Evolutionary conservation across 2,888 invertebrate species (phyloP).

Genomic region (Chorisops tibialis): DNA sequence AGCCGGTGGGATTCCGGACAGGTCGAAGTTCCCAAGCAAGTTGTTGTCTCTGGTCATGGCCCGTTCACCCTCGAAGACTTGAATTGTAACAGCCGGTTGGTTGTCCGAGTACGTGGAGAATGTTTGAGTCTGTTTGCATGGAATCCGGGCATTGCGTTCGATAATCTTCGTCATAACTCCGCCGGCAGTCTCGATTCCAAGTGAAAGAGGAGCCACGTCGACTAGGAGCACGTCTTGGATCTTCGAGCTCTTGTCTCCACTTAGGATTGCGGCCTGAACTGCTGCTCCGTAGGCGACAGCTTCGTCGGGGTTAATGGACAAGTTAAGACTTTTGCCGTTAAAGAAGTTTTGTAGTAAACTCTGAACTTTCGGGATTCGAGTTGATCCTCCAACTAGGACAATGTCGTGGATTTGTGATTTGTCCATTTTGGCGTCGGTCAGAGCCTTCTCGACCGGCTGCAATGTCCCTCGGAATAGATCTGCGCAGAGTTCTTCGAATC

Average conservation of each 20-base stretch:
- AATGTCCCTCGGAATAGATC: conserved; percentile 71
- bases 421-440: conserved; percentile 75
- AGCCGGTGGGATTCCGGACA: conserved; percentile 93
- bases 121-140: conserved; percentile 68
- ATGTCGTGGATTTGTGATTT: conserved; percentile 73
- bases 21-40: conserved; percentile 90
- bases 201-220: conserved; percentile 66
- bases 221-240: conserved; percentile 72
- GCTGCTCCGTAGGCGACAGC: conserved; percentile 78
- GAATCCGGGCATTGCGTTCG: conserved; percentile 68
- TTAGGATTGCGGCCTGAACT: conserved; percentile 69
- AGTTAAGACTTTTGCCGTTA: conserved; percentile 67
- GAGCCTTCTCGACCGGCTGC: conserved; percentile 73
- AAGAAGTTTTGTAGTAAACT: conserved; percentile 71
- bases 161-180: conserved; percentile 78
- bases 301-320: conserved; percentile 77
- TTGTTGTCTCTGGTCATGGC: conserved; percentile 94
- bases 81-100: conserved; percentile 71
- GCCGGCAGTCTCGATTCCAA: conserved; percentile 76
- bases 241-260: conserved; percentile 65
- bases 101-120: conserved; percentile 81
- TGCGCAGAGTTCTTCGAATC: conserved; percentile 72
- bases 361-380: conserved; percentile 76
- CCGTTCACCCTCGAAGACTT: conserved; percentile 74
- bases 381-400: conserved; percentile 78